These are phyloP conservation scores for Eufriesea mexicana DNA, from an alignment of 1,140 invertebrate genomes.

Conservation along the genomic window DNA sequence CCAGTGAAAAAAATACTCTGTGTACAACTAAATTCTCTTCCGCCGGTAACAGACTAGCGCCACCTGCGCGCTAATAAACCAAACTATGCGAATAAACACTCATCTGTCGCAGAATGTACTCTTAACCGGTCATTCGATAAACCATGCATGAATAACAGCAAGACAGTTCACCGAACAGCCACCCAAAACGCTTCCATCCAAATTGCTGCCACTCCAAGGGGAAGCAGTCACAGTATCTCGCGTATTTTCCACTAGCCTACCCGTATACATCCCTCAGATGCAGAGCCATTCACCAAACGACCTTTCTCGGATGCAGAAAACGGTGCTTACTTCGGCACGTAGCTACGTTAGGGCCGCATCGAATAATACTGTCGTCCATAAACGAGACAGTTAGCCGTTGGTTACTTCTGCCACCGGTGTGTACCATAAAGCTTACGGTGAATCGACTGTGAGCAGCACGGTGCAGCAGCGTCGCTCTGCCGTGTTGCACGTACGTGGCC, in stretches of 20 bases:
- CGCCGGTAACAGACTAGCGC: too few species aligned
- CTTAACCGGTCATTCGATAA: too few species aligned
- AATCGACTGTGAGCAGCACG: constrained; percentile 64
- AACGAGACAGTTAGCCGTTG: constrained; percentile 65
- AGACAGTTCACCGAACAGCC: too few species aligned
- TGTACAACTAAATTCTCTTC: too few species aligned
- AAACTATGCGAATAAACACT: too few species aligned
- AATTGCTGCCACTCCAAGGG: too few species aligned
- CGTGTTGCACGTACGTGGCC: constrained; percentile 58
- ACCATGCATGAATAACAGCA: too few species aligned
- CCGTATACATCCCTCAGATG: not conserved
- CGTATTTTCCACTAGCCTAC: not conserved
- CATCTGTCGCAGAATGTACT: not conserved
- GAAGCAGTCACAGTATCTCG: too few species aligned
- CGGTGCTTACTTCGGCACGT: constrained; percentile 22
- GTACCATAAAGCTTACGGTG: constrained; percentile 68
- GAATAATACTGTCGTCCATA: constrained; percentile 65
- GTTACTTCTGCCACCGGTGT: constrained; percentile 63
- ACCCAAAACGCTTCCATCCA: too few species aligned
- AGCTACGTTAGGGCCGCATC: constrained; percentile 17
- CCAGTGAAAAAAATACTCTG: too few species aligned
- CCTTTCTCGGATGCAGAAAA: constrained; percentile 56
- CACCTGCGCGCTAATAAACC: too few species aligned
- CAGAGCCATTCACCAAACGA: constrained; percentile 19
- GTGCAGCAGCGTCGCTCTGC: constrained; percentile 40